Evolutionary conservation across 2,888 invertebrate genomes (phyloP), one percentile per base, ranked within the genome.

Genomic region (Tiliacea aurago): DNA sequence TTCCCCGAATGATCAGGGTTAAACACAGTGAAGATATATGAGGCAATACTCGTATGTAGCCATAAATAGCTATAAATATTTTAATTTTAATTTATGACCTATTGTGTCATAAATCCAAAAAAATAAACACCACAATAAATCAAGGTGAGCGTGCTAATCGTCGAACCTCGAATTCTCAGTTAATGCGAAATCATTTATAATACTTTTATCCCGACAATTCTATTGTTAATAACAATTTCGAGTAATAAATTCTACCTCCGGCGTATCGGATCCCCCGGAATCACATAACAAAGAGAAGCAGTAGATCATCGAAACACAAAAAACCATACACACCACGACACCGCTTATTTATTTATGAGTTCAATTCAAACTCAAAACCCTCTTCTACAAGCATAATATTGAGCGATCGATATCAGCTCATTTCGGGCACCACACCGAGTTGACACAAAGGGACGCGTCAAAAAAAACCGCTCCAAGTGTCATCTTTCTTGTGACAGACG

Each of bases 281-380:
- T 90, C 81, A 78, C 84, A 85, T 89, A 90, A 95, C 94, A 95
- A 94, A 90, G 92, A 90, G 91, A 88, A 89, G 91, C 92, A 92
- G 84, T 94, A 93, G 93, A 92, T 93, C 92, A 94, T 93, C 92
- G 91, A 91, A 88, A 83, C 89, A 91, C 86, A 91, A 92, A 93
- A 83, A 93, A 92, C 85, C 88, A 90, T 92, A 94, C 94, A 94
- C 92, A 91, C 95, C 94, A 93, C 94, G 93, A 95, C 93, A 94
- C 92, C 89, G 93, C 94, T 95, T 95, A 94, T 95, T 94, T 95
- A 95, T 95, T 95, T 95, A 95, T 94, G 95, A 94, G 94, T 91
- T 92, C 93, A 93, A 94, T 94, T 94, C 94, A 89, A 92, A 93
- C 94, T 94, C 93, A 87, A 93, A 91, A 92, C 94, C 93, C 94